Conservation (phyloP, 2,888 invertebrate genomes). For the Athalia rosae region DNA sequence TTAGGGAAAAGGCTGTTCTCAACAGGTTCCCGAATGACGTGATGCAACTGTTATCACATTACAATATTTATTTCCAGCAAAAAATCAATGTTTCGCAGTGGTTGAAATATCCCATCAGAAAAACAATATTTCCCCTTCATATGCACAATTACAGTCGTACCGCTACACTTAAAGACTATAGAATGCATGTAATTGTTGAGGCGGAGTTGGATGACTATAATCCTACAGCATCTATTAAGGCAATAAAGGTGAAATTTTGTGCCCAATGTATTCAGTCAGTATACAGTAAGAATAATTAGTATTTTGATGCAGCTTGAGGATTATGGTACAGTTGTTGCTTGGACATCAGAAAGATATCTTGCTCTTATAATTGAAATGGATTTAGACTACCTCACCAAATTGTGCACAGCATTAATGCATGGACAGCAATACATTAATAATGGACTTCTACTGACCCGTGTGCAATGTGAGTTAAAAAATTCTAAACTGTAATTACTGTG, state of each 20-base stretch:
- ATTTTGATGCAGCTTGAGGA: constrained; percentile 80
- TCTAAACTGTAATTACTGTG: background rate
- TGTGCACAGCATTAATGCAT: constrained; percentile 83
- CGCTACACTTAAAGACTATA: constrained; percentile 58
- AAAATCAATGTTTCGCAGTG: constrained; percentile 72
- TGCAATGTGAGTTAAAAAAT: constrained; percentile 83
- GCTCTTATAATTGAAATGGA: constrained; percentile 86
- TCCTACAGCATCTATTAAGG: constrained; percentile 61
- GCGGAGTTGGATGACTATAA: constrained; percentile 66
- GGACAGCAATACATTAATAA: constrained; percentile 85
- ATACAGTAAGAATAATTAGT: constrained; percentile 48
- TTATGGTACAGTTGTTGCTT: constrained; percentile 86
- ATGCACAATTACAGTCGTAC: constrained; percentile 62
- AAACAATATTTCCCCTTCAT: constrained; percentile 71
- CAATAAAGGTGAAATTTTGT: constrained; percentile 63
- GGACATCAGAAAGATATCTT: constrained; percentile 85
- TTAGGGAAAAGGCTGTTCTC: constrained; percentile 25
- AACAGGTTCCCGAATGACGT: background rate
- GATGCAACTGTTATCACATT: constrained; percentile 20
- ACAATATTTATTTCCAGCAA: constrained; percentile 67
- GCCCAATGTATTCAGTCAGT: constrained; percentile 39
- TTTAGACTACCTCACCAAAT: constrained; percentile 83
- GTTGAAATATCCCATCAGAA: constrained; percentile 70
- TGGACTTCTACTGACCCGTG: constrained; percentile 83
- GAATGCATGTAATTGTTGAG: constrained; percentile 70